Evolutionary conservation across 2,113 vertebrate species (phyloP), one percentile per base, ranked within the genome.

Genomic region (Clarias magur): DNA sequence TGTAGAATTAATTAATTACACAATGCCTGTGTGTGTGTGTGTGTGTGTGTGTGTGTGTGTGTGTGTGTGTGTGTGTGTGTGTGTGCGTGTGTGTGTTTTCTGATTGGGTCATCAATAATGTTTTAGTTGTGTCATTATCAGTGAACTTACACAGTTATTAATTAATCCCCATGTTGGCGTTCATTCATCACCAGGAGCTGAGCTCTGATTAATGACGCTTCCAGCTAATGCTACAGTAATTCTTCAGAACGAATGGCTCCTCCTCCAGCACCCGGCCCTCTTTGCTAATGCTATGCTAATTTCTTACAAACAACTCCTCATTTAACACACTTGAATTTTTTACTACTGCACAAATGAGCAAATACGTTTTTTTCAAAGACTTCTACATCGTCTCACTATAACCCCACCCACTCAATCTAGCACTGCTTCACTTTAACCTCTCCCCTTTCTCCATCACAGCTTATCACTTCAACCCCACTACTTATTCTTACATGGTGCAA

Each of bases 61-160:
- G 88, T 13, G 73, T 19, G 62, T 56, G 68, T 76, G 88, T 84
- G 90, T 63, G 82, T 88, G 85, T 88, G 88, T 87, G 86, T 72
- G 88, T 16, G 63, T 67, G 25, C 27, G 63, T 34, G 27, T 42
- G 70, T 23, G 54, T 25, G 68, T 42, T 10, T 88, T 84, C 82
- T 92, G 92, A 94, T 90, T 92, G 91, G 92, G 92, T 93, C 92
- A 94, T 95, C 93, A 93, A 93, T 94, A 94, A 93, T 83, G 85
- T 87, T 94, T 92, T 92, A 89, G 89, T 85, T 12, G 88, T 57
- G 60, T 91, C 87, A 92, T 94, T 93, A 92, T 95, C 89, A 87
- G 88, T 13, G 59, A 10, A 27, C 91, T 91, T 90, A 93, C 90
- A 87, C 81, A 83, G 85, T 93, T 93, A 93, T 94, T 94, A 94